Evolutionary conservation across 2,888 invertebrate species (phyloP).

Genomic region (Timema podura): DNA sequence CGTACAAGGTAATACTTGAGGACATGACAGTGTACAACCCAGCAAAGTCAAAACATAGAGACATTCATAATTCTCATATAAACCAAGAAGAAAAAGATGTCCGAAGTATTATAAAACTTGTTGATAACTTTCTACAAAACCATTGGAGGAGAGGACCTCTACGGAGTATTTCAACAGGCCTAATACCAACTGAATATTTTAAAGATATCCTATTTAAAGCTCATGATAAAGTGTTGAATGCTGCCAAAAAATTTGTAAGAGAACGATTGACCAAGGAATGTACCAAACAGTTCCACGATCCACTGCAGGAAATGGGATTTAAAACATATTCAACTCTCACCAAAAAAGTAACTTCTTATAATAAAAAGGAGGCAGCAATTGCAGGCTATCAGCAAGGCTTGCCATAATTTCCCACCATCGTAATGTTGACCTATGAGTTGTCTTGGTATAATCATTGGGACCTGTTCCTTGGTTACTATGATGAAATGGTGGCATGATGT

Average conservation of each 20-base stretch:
- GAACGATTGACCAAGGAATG: neutral
- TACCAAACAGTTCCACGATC: neutral
- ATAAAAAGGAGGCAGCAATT: too few species aligned
- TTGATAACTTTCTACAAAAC: neutral
- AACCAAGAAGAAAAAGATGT: neutral
- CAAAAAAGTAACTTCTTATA: neutral
- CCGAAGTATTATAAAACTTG: neutral
- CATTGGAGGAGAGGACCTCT: neutral
- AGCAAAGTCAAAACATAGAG: neutral
- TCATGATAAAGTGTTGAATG: neutral
- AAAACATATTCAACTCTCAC: neutral
- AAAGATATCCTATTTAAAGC: neutral
- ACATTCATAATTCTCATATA: neutral
- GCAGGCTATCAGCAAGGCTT: too few species aligned
- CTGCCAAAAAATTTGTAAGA: conserved; percentile 3
- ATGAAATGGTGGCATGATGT: too few species aligned
- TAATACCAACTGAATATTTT: neutral
- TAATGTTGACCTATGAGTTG: too few species aligned
- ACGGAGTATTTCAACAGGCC: neutral
- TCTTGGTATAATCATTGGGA: too few species aligned
- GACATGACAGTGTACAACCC: neutral
- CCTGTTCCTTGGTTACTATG: too few species aligned
- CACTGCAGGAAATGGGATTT: neutral
- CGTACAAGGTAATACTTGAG: neutral
- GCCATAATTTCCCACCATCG: too few species aligned